Evolutionary conservation across 2,888 invertebrate species (phyloP).

Genomic region (Bhutanitis thaidina): DNA sequence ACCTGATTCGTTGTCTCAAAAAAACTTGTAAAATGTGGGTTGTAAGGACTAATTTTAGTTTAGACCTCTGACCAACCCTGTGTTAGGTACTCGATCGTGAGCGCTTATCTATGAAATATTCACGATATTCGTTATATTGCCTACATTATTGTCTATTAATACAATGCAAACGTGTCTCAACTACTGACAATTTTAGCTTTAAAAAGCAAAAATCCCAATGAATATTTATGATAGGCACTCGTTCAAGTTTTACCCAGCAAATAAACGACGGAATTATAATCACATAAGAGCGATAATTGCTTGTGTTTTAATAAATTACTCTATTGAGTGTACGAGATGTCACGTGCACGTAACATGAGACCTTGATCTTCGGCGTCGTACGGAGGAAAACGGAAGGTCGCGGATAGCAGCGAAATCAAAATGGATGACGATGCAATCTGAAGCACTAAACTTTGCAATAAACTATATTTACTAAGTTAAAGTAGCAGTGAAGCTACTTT

Average conservation of each 20-base stretch:
- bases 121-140: no score
- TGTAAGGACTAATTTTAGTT: no score
- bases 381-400: conserved; percentile 1
- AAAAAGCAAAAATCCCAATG: no score
- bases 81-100: no score
- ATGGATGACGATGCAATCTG: conserved; percentile 1
- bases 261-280: not conserved
- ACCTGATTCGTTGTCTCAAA: no score
- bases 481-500: no score
- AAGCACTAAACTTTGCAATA: not conserved
- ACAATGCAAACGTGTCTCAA: no score
- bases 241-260: not conserved
- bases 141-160: no score
- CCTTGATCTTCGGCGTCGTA: conserved; percentile 8
- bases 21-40: no score
- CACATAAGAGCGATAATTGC: not conserved
- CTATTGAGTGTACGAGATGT: not conserved
- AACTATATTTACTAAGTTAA: not conserved
- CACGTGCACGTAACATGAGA: conserved; percentile 4
- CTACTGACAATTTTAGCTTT: no score
- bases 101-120: no score
- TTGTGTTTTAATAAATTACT: not conserved
- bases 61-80: no score
- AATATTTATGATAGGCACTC: not conserved
- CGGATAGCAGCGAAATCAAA: conserved; percentile 8